Evolutionary conservation across 2,888 invertebrate species (phyloP).

Genomic region (Lasius fuliginosus): DNA sequence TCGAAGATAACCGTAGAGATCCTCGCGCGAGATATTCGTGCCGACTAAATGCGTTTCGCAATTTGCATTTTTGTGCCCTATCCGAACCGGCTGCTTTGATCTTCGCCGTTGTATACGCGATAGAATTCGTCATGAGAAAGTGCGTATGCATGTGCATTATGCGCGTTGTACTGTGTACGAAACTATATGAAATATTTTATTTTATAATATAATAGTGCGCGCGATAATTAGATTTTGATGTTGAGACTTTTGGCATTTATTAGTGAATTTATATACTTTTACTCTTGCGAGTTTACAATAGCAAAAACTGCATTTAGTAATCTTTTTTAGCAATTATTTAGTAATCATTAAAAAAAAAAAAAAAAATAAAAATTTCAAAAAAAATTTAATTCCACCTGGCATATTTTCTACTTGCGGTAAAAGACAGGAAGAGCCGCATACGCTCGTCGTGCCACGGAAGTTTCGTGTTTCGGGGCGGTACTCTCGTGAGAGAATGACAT

Average conservation of each 20-base stretch:
- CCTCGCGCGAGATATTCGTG: conserved; percentile 19
- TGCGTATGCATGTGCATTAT: neutral
- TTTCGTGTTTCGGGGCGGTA: conserved; percentile 80
- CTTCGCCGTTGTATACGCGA: neutral
- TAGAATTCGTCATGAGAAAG: neutral
- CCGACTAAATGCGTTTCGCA: conserved; percentile 38
- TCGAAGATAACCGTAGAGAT: conserved; percentile 61
- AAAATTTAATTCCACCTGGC: conserved; percentile 27
- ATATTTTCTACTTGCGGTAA: conserved; percentile 14
- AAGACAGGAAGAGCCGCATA: conserved; percentile 75
- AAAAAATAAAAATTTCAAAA: conserved; percentile 1
- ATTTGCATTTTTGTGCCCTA: conserved; percentile 48
- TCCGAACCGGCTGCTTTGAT: conserved; percentile 4
- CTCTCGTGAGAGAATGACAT: conserved; percentile 58
- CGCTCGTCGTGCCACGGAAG: conserved; percentile 79
- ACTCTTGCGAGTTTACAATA: neutral
- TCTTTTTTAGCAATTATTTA: neutral
- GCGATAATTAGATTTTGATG: neutral
- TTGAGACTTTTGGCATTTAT: too few relatives aligned
- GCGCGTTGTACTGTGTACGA: neutral
- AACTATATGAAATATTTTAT: neutral
- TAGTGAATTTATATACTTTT: neutral
- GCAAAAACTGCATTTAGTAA: neutral
- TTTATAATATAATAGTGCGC: neutral
- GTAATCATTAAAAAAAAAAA: too few relatives aligned